Conservation (phyloP, 2,797 vertebrate genomes). For the Gymnocypris eckloni region DNA sequence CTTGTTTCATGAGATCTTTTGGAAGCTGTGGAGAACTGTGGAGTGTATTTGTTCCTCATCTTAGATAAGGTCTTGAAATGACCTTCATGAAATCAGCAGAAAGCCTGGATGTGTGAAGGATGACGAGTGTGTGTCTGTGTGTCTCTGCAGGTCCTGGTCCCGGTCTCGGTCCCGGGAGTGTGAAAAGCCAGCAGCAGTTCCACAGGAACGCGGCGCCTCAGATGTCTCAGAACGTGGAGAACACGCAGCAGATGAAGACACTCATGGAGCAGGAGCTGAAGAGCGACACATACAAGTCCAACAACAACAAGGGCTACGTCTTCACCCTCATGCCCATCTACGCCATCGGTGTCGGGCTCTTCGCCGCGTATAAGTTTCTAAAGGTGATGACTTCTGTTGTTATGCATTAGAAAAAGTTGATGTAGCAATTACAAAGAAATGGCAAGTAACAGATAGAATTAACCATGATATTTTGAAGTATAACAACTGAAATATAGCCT, state of each 20-base stretch:
- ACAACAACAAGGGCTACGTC: conserved; percentile 86
- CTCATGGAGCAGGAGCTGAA: conserved; percentile 89
- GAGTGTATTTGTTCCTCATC: not conserved
- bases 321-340: conserved; percentile 92
- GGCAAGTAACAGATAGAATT: not conserved
- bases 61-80: not conserved
- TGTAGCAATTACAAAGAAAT: too few species aligned
- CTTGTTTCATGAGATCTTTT: not conserved
- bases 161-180: conserved; percentile 57
- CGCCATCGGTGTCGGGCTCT: conserved; percentile 87
- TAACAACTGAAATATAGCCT: not conserved
- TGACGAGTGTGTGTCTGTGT: not conserved
- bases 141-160: conserved; percentile 61
- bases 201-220: conserved; percentile 66
- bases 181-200: conserved; percentile 67
- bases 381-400: conserved; percentile 75
- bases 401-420: not conserved
- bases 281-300: conserved; percentile 80
- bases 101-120: not conserved
- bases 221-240: conserved; percentile 73
- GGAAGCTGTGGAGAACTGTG: not conserved
- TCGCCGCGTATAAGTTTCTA: conserved; percentile 90
- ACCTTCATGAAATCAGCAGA: not conserved
- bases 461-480: too few species aligned
- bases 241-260: conserved; percentile 85